Evolutionary conservation across 2,797 vertebrate genomes (phyloP).

Genomic region (Enteromius fasciolatus): DNA sequence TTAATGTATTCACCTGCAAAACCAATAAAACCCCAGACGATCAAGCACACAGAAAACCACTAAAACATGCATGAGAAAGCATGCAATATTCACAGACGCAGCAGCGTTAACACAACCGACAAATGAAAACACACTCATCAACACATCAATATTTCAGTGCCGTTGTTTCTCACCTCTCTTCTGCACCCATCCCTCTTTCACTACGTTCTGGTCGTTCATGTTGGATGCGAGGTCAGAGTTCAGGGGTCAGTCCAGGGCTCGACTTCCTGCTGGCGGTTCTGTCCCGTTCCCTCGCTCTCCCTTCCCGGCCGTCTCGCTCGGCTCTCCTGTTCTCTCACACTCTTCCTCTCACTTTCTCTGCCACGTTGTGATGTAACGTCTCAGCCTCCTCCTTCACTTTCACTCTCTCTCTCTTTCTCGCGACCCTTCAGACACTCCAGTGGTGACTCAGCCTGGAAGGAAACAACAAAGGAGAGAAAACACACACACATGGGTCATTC

Average conservation of each 20-base stretch:
- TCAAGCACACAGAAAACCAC: slow-evolving; percentile 59
- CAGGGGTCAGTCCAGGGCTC: slow-evolving; percentile 68
- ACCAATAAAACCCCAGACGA: background rate
- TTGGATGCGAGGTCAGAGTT: slow-evolving; percentile 73
- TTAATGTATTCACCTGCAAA: slow-evolving; percentile 95
- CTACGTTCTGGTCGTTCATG: slow-evolving; percentile 83
- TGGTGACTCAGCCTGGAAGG: slow-evolving; percentile 62
- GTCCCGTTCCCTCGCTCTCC: slow-evolving; percentile 42
- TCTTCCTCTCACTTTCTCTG: slow-evolving; percentile 43
- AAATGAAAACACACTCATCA: background rate
- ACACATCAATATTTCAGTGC: background rate
- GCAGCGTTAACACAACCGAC: background rate
- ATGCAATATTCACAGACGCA: background rate
- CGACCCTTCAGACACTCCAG: slow-evolving; percentile 54
- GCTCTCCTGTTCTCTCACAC: slow-evolving; percentile 35
- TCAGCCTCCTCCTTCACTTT: slow-evolving; percentile 43
- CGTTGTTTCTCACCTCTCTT: slow-evolving; percentile 69
- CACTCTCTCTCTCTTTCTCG: slow-evolving; percentile 28
- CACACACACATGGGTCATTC: slow-evolving; percentile 45
- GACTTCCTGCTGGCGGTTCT: slow-evolving; percentile 57
- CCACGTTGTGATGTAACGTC: slow-evolving; percentile 40
- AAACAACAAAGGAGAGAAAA: slow-evolving; percentile 55
- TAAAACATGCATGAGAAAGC: slow-evolving; percentile 47
- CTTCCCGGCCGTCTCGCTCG: slow-evolving; percentile 5
- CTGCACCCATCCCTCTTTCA: slow-evolving; percentile 84